phyloP scores from a whole-genome alignment of 2,888 invertebrate species.

The Esperia sulphurella region DNA sequence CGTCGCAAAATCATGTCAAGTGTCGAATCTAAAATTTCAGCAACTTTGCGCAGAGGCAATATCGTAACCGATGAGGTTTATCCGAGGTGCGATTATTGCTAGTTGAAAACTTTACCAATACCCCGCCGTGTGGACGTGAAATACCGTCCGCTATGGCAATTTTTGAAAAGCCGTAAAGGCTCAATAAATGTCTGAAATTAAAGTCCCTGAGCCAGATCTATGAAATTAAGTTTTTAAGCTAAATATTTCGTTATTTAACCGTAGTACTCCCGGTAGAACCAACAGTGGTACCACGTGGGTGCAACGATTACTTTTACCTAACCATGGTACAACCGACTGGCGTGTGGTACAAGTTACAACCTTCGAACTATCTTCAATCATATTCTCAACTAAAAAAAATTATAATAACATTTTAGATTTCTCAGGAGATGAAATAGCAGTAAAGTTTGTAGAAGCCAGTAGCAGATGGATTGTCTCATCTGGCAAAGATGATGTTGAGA shows the following conservation, averaged over 20 bases:
- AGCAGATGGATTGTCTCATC: slow-evolving; percentile 72
- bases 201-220: no score
- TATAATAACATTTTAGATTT: slow-evolving; percentile 14
- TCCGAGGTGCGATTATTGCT: slow-evolving; percentile 95
- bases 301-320: slow-evolving; percentile 1
- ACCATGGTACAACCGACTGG: no score
- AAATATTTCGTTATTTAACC: no score
- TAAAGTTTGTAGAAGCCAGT: slow-evolving; percentile 62
- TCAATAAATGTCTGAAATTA: no score
- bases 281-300: no score
- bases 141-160: slow-evolving; percentile 92
- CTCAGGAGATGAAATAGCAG: slow-evolving; percentile 29
- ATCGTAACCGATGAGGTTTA: slow-evolving; percentile 95
- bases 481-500: slow-evolving; percentile 57
- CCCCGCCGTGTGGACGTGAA: slow-evolving; percentile 93
- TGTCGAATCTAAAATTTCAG: slow-evolving; percentile 14
- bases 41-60: slow-evolving; percentile 95
- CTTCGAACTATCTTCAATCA: no score
- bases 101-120: slow-evolving; percentile 97
- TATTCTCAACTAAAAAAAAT: no score
- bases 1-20: slow-evolving; percentile 1
- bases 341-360: no score
- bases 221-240: no score
- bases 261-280: no score
- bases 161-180: slow-evolving; percentile 86